phyloP scores from a whole-genome alignment of 2,888 invertebrate genomes.

The Drosophila nr. perissopoda region DNA sequence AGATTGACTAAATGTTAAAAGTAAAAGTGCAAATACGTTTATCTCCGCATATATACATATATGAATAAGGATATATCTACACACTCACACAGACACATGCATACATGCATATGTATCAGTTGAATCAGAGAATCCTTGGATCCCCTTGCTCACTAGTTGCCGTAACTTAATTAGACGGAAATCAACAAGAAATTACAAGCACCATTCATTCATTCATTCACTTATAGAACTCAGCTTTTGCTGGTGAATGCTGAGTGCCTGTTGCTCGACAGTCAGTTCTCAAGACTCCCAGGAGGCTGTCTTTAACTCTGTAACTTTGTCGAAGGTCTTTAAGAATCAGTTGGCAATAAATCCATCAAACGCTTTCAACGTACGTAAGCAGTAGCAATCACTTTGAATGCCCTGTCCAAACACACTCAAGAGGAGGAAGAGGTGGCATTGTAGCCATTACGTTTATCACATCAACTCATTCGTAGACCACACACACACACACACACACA shows the following conservation, averaged over 20 bases:
- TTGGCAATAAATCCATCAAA: slow-evolving; percentile 59
- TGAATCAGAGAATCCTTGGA: not conserved
- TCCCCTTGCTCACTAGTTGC: slow-evolving; percentile 36
- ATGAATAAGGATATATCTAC: not conserved
- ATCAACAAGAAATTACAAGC: slow-evolving; percentile 67
- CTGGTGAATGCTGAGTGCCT: slow-evolving; percentile 20
- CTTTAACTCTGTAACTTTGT: slow-evolving; percentile 21
- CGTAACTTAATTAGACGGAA: slow-evolving; percentile 74
- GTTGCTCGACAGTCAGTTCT: slow-evolving; percentile 1
- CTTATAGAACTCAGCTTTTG: slow-evolving; percentile 48
- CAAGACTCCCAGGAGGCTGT: slow-evolving; percentile 5
- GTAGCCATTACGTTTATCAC: slow-evolving; percentile 70
- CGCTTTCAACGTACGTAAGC: slow-evolving; percentile 28
- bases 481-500: slow-evolving; percentile 15
- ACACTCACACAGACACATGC: not conserved
- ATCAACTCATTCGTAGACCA: slow-evolving; percentile 35
- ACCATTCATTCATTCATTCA: slow-evolving; percentile 60
- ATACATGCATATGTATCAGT: not conserved
- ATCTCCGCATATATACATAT: not conserved
- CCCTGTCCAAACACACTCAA: slow-evolving; percentile 19
- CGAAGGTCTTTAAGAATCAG: not conserved
- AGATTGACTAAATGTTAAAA: slow-evolving; percentile 9
- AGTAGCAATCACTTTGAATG: slow-evolving; percentile 72
- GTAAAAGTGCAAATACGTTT: not conserved
- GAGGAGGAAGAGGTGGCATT: slow-evolving; percentile 1